Evolutionary conservation across 2,797 vertebrate species (phyloP), one percentile per base, ranked within the genome.

Genomic region (Sebastiscus tertius): DNA sequence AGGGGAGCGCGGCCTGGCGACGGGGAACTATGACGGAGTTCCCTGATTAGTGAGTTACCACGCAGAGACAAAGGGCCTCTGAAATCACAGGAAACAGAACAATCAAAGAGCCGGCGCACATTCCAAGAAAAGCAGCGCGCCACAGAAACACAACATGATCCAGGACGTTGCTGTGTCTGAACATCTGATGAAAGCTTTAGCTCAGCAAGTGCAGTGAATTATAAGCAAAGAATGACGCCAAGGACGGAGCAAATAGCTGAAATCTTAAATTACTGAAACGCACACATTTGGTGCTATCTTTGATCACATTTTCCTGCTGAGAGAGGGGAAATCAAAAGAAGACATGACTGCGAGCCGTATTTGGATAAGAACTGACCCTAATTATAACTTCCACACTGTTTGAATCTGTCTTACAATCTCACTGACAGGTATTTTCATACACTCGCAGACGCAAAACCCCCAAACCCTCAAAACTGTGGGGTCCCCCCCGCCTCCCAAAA

Each of bases 81-180:
- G 85, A 89, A 93, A 93, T 93, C 90, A 93, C 95, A 95, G 95
- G 95, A 96, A 96, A 82, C 89, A 93, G 93, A 94, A 96, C 96
- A 96, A 95, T 96, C 94, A 93, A 87, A 93, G 92, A 90, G 90
- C 82, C 83, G 34, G 87, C 46, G 60, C 89, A 95, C 92, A 95
- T 96, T 96, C 95, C 96, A 95, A 95, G 96, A 95, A 96, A 95
- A 95, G 93, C 93, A 93, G 76, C 46, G 55, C 66, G 18, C 73
- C 80, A 49, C 81, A 89, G 90, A 91, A 93, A 88, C 89, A 93
- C 92, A 92, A 92, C 84, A 83, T 85, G 89, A 90, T 90, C 90
- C 87, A 84, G 90, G 89, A 94, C 90, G 34, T 87, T 56, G 76
- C 85, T 85, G 83, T 2, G 72, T 81, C 89, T 89, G 78, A 82